Base-by-base conservation (phyloP, 2,113 vertebrate species). In the Phaethon lepturus region DNA sequence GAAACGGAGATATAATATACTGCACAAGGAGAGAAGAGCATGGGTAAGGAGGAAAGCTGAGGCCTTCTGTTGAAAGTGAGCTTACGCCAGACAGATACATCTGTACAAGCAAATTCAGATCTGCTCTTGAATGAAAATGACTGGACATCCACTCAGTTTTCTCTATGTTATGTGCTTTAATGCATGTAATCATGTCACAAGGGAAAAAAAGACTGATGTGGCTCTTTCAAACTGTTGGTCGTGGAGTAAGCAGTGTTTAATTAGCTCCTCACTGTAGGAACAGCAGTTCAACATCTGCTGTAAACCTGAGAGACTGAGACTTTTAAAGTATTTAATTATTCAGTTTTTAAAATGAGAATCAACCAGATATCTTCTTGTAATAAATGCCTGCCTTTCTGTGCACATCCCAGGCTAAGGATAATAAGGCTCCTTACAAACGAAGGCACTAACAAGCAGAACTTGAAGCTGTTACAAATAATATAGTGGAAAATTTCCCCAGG, bases 401-500 rank as follows among this genome's bases (percentile, higher is more conserved):
- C 42, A 45, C 60, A 58, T 95, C 86, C 35, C 3, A 5, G 25
- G 29, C 20, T 80, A 67, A 75, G 33, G 42, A 49, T 86, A 90
- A 68, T 58, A 78, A 86, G 38, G 13, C 4, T 69, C 12, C 28
- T 73, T 82, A 49, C 23, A 85, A 94, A 44, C 28, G 71, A 83
- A 72, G 55, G 45, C 62, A 92, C 60, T 77, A 71, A 89, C 38
- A 93, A 50, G 50, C 80, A 77, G 63, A 84, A 95, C 72, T 85
- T 91, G 59, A 95, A 93, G 72, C 86, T 92, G 38, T 63, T 96
- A 63, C 10, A 2, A 91, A 85, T 85, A 94, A 92, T 59, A 83
- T 33, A 90, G 67, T 78, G 92, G 88, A 94, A 97, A 81, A 90
- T 85, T 84, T 94, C 82, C 69, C 60, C 42, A 76, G 90, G 86